Evolutionary conservation across 2,888 invertebrate genomes (phyloP), one percentile per base, ranked within the genome.

Genomic region (Eledona agricola): DNA sequence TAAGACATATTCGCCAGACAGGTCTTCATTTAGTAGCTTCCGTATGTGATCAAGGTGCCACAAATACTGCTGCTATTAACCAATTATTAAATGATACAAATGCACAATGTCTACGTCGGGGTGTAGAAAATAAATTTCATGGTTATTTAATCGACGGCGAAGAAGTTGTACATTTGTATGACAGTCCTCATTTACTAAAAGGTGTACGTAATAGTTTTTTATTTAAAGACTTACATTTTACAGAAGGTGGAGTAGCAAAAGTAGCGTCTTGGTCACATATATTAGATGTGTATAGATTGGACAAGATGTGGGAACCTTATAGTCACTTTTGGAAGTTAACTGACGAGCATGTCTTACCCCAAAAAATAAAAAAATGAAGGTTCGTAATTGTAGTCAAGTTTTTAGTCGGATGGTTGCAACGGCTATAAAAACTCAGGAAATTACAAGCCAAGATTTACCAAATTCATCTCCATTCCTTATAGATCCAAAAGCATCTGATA

Each of bases 1-100:
- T 34, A 11, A 1, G 11, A 2, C 17, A 17, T 9, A 1, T 29
- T 1, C 10, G 12, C 3, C 1, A 3, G 1, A 10, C 15, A 20
- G 20, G 43, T 3, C 43, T 43, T 1, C 4, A 31, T 12, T 20
- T 43, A 3, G 20, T 43, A 3, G n/a, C 20, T 3, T 32, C 43
- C 2, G 26, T 43, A 1, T 43, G 43, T 22, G 43, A 31, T n/a
- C 43, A 43, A 31, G 22, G 37, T 1, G 16, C 37, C n/a, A 10
- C 2, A 6, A 42, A 29, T 29, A 9, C 9, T 11, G 11, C 42
- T 2, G 29, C 29, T 4, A 29, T 42, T 2, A 28, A 29, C 4
- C 9, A 10, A 11, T 28, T 42, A 12, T 3, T 38, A 11, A 4
- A 38, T 15, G 23, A 23, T 2, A 13, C 38, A 4, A 12, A 25